Conservation (phyloP, 1,140 invertebrate species). For the Aphaenogaster rudis region DNA sequence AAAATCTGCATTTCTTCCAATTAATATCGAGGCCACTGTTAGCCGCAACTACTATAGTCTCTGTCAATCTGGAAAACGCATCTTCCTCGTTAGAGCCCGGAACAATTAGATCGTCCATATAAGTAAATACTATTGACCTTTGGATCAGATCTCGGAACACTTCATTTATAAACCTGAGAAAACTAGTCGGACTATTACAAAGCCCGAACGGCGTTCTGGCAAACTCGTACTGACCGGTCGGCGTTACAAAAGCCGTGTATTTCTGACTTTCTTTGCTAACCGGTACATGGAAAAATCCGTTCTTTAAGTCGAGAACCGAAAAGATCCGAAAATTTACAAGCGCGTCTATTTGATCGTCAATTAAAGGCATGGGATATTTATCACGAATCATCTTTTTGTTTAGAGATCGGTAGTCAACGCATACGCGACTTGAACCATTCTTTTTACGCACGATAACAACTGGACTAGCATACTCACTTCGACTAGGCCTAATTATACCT, state of each 20-base stretch:
- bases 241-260: not conserved
- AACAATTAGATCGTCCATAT: too few species aligned
- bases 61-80: too few species aligned
- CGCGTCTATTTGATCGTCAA: slow-evolving; percentile 39
- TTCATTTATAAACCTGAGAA: not conserved
- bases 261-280: not conserved
- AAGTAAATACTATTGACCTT: not conserved
- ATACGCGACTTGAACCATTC: not conserved
- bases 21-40: too few species aligned
- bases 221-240: not conserved
- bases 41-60: too few species aligned
- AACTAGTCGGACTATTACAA: not conserved
- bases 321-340: slow-evolving; percentile 29
- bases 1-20: too few species aligned
- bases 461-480: slow-evolving; percentile 27
- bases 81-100: too few species aligned
- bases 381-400: slow-evolving; percentile 30
- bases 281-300: not conserved
- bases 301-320: slow-evolving; percentile 4
- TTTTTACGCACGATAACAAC: slow-evolving; percentile 57
- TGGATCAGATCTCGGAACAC: not conserved
- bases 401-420: slow-evolving; percentile 29
- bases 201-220: not conserved
- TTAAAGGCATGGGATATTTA: slow-evolving; percentile 48
- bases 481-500: not conserved